These are phyloP conservation scores for Blastobasis lacticolella DNA, from an alignment of 2,888 invertebrate species.

Conservation along the genomic window DNA sequence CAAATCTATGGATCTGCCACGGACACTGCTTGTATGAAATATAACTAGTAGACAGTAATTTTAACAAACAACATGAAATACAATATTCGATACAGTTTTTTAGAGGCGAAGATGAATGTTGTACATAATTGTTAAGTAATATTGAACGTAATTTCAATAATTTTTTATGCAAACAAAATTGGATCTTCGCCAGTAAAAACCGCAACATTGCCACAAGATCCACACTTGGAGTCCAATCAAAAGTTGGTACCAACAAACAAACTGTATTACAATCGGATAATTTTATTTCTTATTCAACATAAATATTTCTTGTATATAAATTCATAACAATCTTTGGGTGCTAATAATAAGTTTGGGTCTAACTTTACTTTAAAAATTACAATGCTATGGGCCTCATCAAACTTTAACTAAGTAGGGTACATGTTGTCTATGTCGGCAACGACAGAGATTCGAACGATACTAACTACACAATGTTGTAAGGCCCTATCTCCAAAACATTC, in stretches of 20 bases:
- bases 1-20: conserved; percentile 69
- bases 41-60: conserved; percentile 6
- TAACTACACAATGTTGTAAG: no score
- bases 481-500: no score
- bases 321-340: conserved; percentile 75
- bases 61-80: conserved; percentile 10
- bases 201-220: conserved; percentile 19
- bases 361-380: conserved; percentile 6
- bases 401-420: no score
- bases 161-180: no score
- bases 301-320: conserved; percentile 74
- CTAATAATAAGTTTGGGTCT: conserved; percentile 42
- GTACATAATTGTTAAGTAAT: no score
- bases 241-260: conserved; percentile 27
- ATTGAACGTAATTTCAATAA: no score
- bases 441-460: no score
- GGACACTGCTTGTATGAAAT: conserved; percentile 9
- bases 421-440: no score
- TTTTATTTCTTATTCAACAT: conserved; percentile 73
- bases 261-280: conserved; percentile 43
- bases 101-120: background rate
- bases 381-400: conserved; percentile 36
- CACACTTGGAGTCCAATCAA: conserved; percentile 49
- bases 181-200: no score
- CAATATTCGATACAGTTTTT: background rate